phyloP scores from a whole-genome alignment of 2,113 vertebrate genomes.

The Fregata magnificens region DNA sequence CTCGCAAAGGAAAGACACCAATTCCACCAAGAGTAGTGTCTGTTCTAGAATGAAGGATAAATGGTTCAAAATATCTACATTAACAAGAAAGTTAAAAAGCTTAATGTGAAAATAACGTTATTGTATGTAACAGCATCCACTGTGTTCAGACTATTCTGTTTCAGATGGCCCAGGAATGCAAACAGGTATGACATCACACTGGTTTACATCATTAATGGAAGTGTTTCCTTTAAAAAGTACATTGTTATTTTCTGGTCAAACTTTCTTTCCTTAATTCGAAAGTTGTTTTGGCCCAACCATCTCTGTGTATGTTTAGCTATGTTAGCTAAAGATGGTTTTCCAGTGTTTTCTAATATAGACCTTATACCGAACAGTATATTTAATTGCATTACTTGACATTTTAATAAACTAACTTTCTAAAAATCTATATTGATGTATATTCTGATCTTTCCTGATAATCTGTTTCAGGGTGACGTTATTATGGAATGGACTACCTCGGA shows the following conservation, averaged over 20 bases:
- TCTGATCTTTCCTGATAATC: neutral
- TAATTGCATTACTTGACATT: neutral
- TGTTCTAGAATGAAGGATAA: conserved; percentile 41
- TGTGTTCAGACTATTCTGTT: neutral
- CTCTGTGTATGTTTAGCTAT: neutral
- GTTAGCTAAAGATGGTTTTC: neutral
- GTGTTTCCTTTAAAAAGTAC: neutral
- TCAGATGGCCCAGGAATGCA: neutral
- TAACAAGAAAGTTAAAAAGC: conserved; percentile 18
- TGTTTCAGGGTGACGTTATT: neutral
- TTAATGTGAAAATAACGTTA: neutral
- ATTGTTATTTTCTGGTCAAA: neutral
- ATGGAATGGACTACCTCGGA: neutral
- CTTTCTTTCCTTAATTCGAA: neutral
- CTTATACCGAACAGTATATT: neutral
- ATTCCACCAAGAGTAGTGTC: conserved; percentile 21
- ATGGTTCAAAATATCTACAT: conserved; percentile 21
- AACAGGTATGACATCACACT: neutral
- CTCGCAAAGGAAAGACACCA: conserved; percentile 44
- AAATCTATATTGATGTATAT: neutral
- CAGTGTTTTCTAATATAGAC: neutral
- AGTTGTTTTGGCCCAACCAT: neutral
- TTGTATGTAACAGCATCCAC: neutral
- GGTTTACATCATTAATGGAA: neutral
- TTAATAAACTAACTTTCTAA: neutral